phyloP scores from a whole-genome alignment of 37 sponge, comb jelly and placozoan genomes.

The Halichondria panicea region DNA sequence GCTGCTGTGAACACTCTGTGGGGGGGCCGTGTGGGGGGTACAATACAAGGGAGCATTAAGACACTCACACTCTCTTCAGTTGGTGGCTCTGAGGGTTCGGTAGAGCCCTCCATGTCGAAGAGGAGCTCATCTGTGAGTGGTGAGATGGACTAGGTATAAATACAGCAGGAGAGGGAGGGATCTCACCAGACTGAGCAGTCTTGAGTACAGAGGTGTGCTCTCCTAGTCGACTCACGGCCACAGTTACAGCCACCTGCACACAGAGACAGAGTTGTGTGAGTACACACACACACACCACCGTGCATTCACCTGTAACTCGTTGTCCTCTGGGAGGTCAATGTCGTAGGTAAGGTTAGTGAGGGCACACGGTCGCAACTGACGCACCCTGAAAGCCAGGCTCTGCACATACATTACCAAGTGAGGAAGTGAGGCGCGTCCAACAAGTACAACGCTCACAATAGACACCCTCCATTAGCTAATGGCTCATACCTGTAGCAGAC shows the following conservation, averaged over 20 bases:
- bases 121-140: background rate
- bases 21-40: background rate
- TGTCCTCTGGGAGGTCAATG: slow-evolving; percentile 69
- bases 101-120: background rate
- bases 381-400: slow-evolving; percentile 51
- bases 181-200: background rate
- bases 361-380: slow-evolving; percentile 38
- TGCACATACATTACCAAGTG: slow-evolving; percentile 8
- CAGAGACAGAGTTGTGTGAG: too few relatives aligned
- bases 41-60: background rate
- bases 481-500: too few relatives aligned
- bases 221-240: too few relatives aligned
- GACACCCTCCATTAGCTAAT: too few relatives aligned
- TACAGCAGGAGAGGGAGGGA: background rate
- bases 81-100: background rate
- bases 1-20: slow-evolving; percentile 35
- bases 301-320: slow-evolving; percentile 60
- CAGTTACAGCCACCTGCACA: too few relatives aligned
- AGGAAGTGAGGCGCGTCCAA: too few relatives aligned
- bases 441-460: too few relatives aligned
- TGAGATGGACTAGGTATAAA: background rate
- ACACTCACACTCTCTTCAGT: background rate
- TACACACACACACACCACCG: too few relatives aligned
- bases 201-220: background rate
- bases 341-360: slow-evolving; percentile 44